phyloP scores from a whole-genome alignment of 2,888 invertebrate genomes.

The Xestia ashworthii region DNA sequence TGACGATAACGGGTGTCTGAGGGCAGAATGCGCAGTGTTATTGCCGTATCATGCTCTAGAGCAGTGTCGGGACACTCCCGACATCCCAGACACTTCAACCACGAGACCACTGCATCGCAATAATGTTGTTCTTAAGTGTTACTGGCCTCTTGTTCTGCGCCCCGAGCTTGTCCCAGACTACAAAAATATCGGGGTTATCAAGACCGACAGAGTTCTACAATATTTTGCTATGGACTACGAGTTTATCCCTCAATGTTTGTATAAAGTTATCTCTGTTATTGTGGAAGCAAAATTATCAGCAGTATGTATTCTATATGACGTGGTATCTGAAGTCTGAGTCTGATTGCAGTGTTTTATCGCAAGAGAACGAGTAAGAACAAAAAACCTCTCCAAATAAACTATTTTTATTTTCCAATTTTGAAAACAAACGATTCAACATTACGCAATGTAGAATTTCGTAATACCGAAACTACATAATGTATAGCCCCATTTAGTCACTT shows the following conservation, averaged over 20 bases:
- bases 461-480: slow-evolving; percentile 36
- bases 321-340: neutral
- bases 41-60: slow-evolving; percentile 77
- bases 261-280: slow-evolving; percentile 39
- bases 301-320: neutral
- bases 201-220: slow-evolving; percentile 40
- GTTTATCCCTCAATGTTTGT: slow-evolving; percentile 2
- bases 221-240: slow-evolving; percentile 57
- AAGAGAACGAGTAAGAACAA: neutral
- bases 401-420: neutral
- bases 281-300: slow-evolving; percentile 14
- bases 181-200: slow-evolving; percentile 58
- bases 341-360: neutral
- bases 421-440: slow-evolving; percentile 16
- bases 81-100: slow-evolving; percentile 73
- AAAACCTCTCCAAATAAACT: neutral
- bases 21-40: slow-evolving; percentile 79
- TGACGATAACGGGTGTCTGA: slow-evolving; percentile 75
- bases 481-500: slow-evolving; percentile 44
- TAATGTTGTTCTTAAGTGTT: slow-evolving; percentile 82
- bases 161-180: slow-evolving; percentile 62
- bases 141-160: slow-evolving; percentile 72
- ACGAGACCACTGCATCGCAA: slow-evolving; percentile 74
- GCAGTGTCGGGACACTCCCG: slow-evolving; percentile 71
- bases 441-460: slow-evolving; percentile 17